These are phyloP conservation scores for Agrilus planipennis DNA, from an alignment of 1,140 invertebrate genomes.

Conservation along the genomic window DNA sequence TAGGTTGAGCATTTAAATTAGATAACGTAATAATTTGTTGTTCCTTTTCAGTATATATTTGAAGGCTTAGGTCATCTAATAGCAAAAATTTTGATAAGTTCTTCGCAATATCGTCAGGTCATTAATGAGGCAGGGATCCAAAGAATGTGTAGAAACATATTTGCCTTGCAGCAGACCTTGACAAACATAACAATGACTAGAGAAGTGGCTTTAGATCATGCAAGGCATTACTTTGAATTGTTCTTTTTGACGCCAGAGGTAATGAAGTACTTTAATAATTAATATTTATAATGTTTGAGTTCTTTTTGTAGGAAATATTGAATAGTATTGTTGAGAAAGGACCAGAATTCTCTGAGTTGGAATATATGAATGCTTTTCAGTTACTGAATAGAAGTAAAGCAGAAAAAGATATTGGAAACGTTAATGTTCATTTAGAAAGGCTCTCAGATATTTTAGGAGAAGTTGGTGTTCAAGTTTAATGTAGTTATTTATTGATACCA, in stretches of 20 bases:
- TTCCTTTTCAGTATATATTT: constrained; percentile 71
- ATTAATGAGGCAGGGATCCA: constrained; percentile 72
- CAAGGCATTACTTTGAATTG: constrained; percentile 79
- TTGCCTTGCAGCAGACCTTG: constrained; percentile 73
- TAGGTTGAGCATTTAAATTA: background rate
- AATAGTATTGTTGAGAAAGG: constrained; percentile 68
- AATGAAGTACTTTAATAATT: constrained; percentile 4
- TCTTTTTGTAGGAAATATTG: constrained; percentile 62
- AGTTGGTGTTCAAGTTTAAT: constrained; percentile 48
- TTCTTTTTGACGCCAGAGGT: constrained; percentile 75
- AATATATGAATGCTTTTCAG: constrained; percentile 76
- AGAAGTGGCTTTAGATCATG: constrained; percentile 77
- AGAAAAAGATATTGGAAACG: constrained; percentile 29
- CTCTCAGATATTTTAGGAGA: constrained; percentile 55
- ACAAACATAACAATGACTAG: constrained; percentile 73
- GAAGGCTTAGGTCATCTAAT: constrained; percentile 84
- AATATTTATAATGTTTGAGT: background rate
- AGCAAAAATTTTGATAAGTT: constrained; percentile 73
- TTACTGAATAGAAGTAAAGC: constrained; percentile 49
- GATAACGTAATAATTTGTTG: background rate
- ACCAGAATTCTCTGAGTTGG: constrained; percentile 69
- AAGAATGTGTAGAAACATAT: constrained; percentile 76
- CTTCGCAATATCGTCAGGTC: constrained; percentile 64
- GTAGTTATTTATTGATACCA: no score
- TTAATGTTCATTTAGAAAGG: constrained; percentile 44